Evolutionary conservation across 1,140 invertebrate genomes (phyloP), one percentile per base, ranked within the genome.

Genomic region (Drosophila auraria): DNA sequence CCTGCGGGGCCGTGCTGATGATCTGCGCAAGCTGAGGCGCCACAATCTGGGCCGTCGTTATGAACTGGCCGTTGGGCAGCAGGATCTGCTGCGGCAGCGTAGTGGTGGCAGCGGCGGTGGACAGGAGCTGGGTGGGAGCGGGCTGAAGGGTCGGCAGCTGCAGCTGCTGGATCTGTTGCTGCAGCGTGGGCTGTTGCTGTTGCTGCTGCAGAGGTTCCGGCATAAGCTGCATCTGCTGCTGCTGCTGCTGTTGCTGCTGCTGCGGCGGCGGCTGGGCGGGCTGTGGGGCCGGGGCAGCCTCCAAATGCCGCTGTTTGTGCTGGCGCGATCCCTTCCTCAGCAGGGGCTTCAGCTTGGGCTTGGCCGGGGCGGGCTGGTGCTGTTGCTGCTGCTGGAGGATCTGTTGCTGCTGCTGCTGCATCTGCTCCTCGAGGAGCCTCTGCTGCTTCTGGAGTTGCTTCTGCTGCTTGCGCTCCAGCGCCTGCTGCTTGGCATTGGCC

Each of bases 31-130:
- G 57, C 62, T 78, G 87, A 6, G 90, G 91, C 17, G 86, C 56
- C 33, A 93, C 80, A 40, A 93, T 82, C 60, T 93, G 91, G 4
- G 91, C 81, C 14, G 92, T 91, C n/a, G 92, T 92, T 15, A 92
- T 90, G n/a, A 93, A 79, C 62, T 93, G 92, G 11, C 92, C 91
- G 75, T 93, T 93, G 15, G 92, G 91, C 49, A 93, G 68, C 14
- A 93, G 78, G 14, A 93, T 83, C 72, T 93, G 92, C 64, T 91
- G 91, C 14, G 87, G 77, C 56, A 92, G 33, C 8, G 68, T 72
- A 2, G 76, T 71, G 6, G 78, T 82, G 42, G 71, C 40, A n/a
- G 66, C 58, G 38, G 76, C 66, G 7, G 78, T 73, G 23, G 91
- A 81, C 60, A 83, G 15, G 7, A 81, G 58, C 57, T 78, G 83